A percentile compares a stretch with the other conserved stretches of the same genome.
These are phyloP conservation scores for Microctonus hyperodae DNA, from an alignment of 2,888 invertebrate species.

Conservation along the genomic window DNA sequence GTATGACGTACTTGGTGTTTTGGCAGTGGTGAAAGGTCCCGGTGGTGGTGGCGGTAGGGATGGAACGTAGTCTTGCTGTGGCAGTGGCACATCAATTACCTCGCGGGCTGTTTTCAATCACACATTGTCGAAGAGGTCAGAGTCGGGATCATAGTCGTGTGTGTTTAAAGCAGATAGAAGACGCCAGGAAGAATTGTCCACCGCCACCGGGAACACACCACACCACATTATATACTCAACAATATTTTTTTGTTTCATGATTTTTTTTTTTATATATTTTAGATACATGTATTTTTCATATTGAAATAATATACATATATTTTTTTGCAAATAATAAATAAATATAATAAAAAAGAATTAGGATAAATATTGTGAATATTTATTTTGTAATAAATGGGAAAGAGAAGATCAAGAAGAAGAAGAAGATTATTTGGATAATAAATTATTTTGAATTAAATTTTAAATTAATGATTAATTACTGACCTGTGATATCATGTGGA, in stretches of 20 bases:
- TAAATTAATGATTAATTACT: slow-evolving; percentile 58
- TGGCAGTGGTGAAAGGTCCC: slow-evolving; percentile 66
- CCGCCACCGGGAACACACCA: slow-evolving; percentile 60
- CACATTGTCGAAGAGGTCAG: slow-evolving; percentile 30
- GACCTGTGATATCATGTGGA: slow-evolving; percentile 80
- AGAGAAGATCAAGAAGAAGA: background rate
- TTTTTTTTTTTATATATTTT: background rate
- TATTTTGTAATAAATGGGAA: background rate
- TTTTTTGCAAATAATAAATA: background rate
- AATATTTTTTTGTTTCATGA: slow-evolving; percentile 13
- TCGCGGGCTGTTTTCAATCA: slow-evolving; percentile 50
- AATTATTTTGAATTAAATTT: background rate
- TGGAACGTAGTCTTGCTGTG: slow-evolving; percentile 63
- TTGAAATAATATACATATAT: too few relatives aligned
- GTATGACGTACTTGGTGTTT: slow-evolving; percentile 54
- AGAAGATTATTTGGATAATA: background rate
- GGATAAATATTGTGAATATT: background rate
- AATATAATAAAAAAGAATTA: background rate
- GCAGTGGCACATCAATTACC: slow-evolving; percentile 57
- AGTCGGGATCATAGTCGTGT: slow-evolving; percentile 39
- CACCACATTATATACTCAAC: slow-evolving; percentile 45
- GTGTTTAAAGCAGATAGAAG: slow-evolving; percentile 46
- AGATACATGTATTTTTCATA: too few relatives aligned
- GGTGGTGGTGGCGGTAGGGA: slow-evolving; percentile 67
- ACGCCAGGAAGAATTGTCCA: slow-evolving; percentile 43